These are phyloP conservation scores for Coilia nasus DNA, from an alignment of 2,797 vertebrate species.

Conservation along the genomic window DNA sequence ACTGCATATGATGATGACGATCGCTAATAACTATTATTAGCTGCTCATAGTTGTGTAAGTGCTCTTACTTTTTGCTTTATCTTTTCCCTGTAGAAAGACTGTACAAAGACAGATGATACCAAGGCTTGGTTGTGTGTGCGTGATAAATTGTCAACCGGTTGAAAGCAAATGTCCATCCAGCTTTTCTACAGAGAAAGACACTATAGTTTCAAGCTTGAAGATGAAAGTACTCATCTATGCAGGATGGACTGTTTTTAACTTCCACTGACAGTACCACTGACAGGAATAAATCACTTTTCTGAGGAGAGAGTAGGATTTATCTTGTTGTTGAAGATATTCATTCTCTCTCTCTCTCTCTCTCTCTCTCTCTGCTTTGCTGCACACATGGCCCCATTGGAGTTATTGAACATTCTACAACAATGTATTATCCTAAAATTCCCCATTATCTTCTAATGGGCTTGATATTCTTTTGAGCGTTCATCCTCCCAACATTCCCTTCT, in stretches of 20 bases:
- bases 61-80: not conserved
- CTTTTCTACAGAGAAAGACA: not conserved
- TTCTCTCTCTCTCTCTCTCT: too few species aligned
- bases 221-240: not conserved
- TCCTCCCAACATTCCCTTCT: too few species aligned
- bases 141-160: too few species aligned
- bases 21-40: not conserved
- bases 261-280: not conserved
- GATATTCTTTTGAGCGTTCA: too few species aligned
- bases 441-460: too few species aligned
- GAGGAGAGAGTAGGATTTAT: not conserved
- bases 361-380: too few species aligned
- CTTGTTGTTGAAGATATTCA: not conserved
- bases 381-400: too few species aligned
- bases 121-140: too few species aligned
- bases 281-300: not conserved
- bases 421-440: too few species aligned
- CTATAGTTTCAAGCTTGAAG: not conserved
- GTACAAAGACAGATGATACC: not conserved
- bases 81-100: not conserved
- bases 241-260: not conserved
- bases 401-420: too few species aligned
- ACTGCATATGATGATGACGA: not conserved
- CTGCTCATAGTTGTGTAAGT: not conserved
- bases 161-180: not conserved